Base-by-base conservation (phyloP, 2,888 invertebrate genomes). In the Drosophila pullipes region DNA sequence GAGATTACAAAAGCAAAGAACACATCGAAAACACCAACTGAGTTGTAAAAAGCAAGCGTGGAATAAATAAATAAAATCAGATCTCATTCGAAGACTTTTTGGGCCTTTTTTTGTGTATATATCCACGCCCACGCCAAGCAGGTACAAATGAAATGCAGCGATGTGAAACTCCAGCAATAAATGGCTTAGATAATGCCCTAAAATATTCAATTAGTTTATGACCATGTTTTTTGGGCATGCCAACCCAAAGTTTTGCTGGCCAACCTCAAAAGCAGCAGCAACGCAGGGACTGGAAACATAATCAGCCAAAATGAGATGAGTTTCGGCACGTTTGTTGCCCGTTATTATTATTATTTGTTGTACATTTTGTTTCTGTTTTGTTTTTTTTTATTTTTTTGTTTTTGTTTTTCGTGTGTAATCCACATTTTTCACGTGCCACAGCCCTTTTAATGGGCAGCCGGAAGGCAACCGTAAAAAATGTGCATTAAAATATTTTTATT, bases 131-230 rank as follows among this genome's bases (percentile, higher is more conserved):
- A 25, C 37, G 22, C 22, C 47, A 28, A 44, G 11, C 78, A 86
- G 86, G 87, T 84, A 85, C 72, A 89, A 90, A 88, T 78, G 78
- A 85, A 85, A 90, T 65, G 71, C 85, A 83, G 64, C 85, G 85
- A 83, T 79, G 89, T 70, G 86, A 86, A 89, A 90, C 82, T 86
- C 81, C 74, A 87, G 89, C 84, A 90, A 87, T 85, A 89, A 87
- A 87, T 87, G 83, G 83, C 87, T 74, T 84, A 89, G 88, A 87
- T 88, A 88, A 87, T 89, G 87, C 85, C 79, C 75, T 58, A 84
- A 88, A 88, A 88, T 88, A 88, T 88, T 88, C 89, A 89, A 88
- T 88, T 88, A 88, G 88, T 87, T 87, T 88, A 88, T 85, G 87
- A 73, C 85, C 83, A 78, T 80, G 86, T 85, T 82, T 71, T 69